Evolutionary conservation across 2,113 vertebrate species (phyloP).

Genomic region (Apus apus): DNA sequence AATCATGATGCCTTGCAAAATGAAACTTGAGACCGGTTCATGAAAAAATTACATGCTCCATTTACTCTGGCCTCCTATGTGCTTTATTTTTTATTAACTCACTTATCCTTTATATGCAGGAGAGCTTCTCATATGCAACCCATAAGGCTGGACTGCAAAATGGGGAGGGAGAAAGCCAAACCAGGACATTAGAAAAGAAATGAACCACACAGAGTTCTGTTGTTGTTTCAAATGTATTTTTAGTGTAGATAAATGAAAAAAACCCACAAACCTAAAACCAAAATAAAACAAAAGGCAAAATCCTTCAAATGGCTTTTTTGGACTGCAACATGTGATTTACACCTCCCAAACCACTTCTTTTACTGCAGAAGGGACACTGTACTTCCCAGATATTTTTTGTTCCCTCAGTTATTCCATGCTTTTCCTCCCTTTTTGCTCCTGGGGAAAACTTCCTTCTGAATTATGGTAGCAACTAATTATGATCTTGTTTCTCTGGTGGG

Average conservation of each 20-base stretch:
- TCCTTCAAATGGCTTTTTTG: not conserved
- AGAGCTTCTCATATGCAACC: not conserved
- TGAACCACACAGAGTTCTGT: not conserved
- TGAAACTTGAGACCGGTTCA: constrained; percentile 60
- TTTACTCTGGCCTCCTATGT: constrained; percentile 59
- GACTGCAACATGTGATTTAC: not conserved
- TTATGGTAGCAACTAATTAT: not conserved
- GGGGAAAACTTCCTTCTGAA: not conserved
- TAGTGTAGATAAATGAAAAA: not conserved
- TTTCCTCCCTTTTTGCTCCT: not conserved
- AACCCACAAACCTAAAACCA: not conserved
- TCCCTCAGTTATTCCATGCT: not conserved
- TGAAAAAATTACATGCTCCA: constrained; percentile 69
- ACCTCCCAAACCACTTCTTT: not conserved
- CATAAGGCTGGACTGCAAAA: constrained; percentile 3
- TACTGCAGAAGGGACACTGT: not conserved
- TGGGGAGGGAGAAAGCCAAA: not conserved
- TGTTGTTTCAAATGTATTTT: not conserved
- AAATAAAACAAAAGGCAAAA: too few species aligned
- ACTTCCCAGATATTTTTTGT: not conserved
- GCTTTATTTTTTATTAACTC: constrained; percentile 64
- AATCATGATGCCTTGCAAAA: constrained; percentile 53
- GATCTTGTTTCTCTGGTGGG: not conserved
- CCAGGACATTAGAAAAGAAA: not conserved
- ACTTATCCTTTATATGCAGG: constrained; percentile 45